Evolutionary conservation across 2,797 vertebrate species (phyloP).

Genomic region (Pangasius krempfi): DNA sequence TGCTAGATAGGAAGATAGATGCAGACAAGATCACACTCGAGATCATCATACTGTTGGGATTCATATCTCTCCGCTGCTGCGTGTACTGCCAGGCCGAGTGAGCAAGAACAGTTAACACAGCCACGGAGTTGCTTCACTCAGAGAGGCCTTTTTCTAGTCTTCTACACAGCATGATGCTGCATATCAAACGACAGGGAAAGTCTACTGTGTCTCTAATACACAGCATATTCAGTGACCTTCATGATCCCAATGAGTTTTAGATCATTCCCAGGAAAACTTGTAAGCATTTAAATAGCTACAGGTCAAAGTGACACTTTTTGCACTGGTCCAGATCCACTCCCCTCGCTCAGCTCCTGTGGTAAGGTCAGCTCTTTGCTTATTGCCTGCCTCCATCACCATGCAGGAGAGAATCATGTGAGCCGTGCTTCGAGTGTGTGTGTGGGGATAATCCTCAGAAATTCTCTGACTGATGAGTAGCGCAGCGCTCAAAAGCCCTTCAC

Average conservation of each 20-base stretch:
- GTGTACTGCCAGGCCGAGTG: neutral
- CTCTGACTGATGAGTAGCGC: slow-evolving; percentile 73
- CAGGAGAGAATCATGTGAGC: slow-evolving; percentile 27
- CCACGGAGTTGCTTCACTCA: neutral
- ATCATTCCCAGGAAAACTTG: neutral
- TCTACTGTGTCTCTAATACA: neutral
- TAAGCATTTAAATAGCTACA: slow-evolving; percentile 21
- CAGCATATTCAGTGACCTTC: neutral
- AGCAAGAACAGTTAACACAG: neutral
- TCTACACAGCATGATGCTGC: neutral
- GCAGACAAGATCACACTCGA: neutral
- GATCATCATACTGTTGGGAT: neutral
- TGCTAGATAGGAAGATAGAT: slow-evolving; percentile 51
- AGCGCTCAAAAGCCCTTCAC: slow-evolving; percentile 73
- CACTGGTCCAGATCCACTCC: neutral
- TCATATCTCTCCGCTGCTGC: neutral
- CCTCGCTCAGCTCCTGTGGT: neutral
- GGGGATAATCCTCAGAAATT: slow-evolving; percentile 74
- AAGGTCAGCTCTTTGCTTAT: slow-evolving; percentile 32
- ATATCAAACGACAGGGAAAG: neutral
- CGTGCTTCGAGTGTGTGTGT: slow-evolving; percentile 36
- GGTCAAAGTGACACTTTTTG: neutral
- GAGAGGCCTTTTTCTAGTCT: neutral
- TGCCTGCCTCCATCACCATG: slow-evolving; percentile 1
- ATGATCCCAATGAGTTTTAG: neutral